A percentile compares a stretch with the other conserved stretches of the same genome.
Evolutionary conservation across 2,888 invertebrate species (phyloP).

Genomic region (Pandemis heparana): DNA sequence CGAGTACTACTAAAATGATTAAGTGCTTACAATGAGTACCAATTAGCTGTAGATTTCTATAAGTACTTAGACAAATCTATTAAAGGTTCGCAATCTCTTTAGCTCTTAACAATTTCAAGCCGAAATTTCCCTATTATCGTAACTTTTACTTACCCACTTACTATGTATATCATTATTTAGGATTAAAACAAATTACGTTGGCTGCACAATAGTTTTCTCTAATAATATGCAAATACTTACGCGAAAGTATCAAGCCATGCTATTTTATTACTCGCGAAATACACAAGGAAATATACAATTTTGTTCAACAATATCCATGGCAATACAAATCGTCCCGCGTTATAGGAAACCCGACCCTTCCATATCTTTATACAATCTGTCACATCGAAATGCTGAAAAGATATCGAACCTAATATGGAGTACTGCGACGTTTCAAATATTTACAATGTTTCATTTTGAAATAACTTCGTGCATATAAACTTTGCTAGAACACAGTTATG

Average conservation of each 20-base stretch:
- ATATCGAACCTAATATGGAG: constrained; percentile 30
- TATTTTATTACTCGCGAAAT: constrained; percentile 6
- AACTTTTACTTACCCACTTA: neutral
- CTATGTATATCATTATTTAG: neutral
- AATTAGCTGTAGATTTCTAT: too few species aligned
- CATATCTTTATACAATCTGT: constrained; percentile 40
- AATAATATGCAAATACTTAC: neutral
- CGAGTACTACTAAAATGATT: neutral
- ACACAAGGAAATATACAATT: constrained; percentile 19
- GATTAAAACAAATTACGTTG: neutral
- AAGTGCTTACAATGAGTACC: neutral
- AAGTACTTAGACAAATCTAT: too few species aligned
- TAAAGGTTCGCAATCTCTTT: too few species aligned
- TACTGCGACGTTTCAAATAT: neutral
- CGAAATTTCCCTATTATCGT: too few species aligned
- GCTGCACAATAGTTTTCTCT: neutral
- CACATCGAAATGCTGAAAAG: constrained; percentile 29
- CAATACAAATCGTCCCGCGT: constrained; percentile 25
- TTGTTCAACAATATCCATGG: constrained; percentile 13
- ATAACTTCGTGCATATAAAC: neutral
- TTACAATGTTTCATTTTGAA: neutral
- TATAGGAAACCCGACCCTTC: constrained; percentile 28
- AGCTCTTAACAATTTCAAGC: too few species aligned
- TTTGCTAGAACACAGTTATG: neutral
- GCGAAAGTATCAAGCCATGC: neutral